Evolutionary conservation across 1,140 invertebrate genomes (phyloP).

Genomic region (Drosophila serrata): DNA sequence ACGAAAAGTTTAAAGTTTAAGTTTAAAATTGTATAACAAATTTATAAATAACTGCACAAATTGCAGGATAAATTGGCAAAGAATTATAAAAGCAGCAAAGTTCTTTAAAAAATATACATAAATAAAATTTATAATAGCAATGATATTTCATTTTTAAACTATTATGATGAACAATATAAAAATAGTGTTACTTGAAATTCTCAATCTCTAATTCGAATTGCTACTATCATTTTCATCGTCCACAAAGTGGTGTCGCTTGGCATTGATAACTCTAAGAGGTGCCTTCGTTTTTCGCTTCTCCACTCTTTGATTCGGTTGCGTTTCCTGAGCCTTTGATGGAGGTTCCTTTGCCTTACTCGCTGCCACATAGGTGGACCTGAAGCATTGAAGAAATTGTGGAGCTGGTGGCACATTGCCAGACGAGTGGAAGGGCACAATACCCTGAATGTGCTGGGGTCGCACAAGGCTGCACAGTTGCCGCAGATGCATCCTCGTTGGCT

Average conservation of each 20-base stretch:
- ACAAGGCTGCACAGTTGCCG: constrained; percentile 65
- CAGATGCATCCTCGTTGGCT: constrained; percentile 58
- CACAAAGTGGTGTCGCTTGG: background rate
- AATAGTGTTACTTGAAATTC: background rate
- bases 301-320: fast-evolving
- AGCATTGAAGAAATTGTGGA: constrained; percentile 50
- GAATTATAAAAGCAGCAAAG: no score
- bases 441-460: constrained; percentile 52
- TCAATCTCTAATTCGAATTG: background rate
- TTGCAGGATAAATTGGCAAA: no score
- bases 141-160: background rate
- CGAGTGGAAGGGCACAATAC: constrained; percentile 48
- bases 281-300: background rate
- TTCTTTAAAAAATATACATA: no score
- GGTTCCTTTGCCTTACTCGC: background rate
- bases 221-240: constrained; percentile 4
- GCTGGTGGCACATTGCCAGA: constrained; percentile 23
- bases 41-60: no score
- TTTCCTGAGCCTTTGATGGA: background rate
- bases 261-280: background rate
- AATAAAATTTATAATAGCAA: no score
- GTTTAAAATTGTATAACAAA: no score
- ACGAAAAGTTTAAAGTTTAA: no score
- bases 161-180: background rate
- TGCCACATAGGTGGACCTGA: constrained; percentile 23